phyloP scores from a whole-genome alignment of 2,113 vertebrate genomes.

The Corythornis vintsioides region DNA sequence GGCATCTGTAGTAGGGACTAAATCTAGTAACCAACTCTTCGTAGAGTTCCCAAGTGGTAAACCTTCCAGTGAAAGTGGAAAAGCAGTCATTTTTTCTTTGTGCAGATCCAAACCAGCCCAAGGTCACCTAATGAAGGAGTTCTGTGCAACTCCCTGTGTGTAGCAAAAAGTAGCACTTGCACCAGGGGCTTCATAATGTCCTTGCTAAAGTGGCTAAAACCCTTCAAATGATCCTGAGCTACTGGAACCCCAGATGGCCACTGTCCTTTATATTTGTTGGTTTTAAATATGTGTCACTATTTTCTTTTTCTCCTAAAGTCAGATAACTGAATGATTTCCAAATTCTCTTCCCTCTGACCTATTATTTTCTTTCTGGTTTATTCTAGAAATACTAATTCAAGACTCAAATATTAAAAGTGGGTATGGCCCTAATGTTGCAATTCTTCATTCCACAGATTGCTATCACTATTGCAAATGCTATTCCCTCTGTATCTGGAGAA shows the following conservation, averaged over 20 bases:
- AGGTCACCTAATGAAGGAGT: not conserved
- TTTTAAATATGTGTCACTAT: conserved; percentile 3
- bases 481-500: conserved; percentile 14
- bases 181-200: not conserved
- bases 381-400: conserved; percentile 39
- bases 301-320: not conserved
- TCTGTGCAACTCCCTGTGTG: not conserved
- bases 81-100: not conserved
- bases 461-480: conserved; percentile 30
- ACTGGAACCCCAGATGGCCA: not conserved
- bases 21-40: not conserved
- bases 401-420: not conserved
- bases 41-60: not conserved
- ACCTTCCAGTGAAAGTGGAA: not conserved
- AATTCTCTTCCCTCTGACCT: conserved; percentile 11
- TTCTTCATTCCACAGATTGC: conserved; percentile 49
- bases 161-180: not conserved
- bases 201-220: not conserved
- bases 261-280: not conserved
- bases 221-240: not conserved
- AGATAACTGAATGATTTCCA: conserved; percentile 12
- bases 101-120: not conserved
- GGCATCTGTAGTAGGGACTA: not conserved
- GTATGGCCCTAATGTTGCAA: conserved; percentile 41
- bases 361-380: conserved; percentile 14